A percentile compares a stretch with the other conserved stretches of the same genome.
phyloP scores from a whole-genome alignment of 2,888 invertebrate species.

The Lissonota sp. region DNA sequence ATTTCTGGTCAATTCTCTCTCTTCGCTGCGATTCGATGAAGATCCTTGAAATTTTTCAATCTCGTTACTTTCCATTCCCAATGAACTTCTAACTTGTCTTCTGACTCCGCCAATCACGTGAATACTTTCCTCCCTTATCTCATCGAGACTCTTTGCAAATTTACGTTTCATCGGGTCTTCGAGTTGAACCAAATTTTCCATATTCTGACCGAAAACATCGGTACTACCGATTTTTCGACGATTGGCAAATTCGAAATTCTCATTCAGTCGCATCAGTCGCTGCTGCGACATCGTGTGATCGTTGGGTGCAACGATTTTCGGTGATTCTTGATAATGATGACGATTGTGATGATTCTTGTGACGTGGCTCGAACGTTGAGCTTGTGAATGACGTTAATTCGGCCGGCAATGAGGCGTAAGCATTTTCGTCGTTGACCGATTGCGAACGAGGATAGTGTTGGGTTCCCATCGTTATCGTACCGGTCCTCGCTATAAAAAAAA shows the following conservation, averaged over 20 bases:
- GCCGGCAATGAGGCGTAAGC: conserved; percentile 78
- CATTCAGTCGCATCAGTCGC: conserved; percentile 73
- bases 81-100: conserved; percentile 73
- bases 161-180: conserved; percentile 78
- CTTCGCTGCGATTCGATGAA: conserved; percentile 53
- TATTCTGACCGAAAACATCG: conserved; percentile 81
- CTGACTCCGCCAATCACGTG: conserved; percentile 59
- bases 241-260: conserved; percentile 77
- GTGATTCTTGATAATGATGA: conserved; percentile 43
- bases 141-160: conserved; percentile 78
- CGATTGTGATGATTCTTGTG: conserved; percentile 57
- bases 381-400: conserved; percentile 77
- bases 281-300: conserved; percentile 66
- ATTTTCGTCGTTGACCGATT: conserved; percentile 75
- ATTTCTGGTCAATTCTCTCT: conserved; percentile 62
- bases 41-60: conserved; percentile 53
- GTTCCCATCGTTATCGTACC: conserved; percentile 79
- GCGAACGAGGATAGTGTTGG: conserved; percentile 77
- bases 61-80: conserved; percentile 69
- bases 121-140: conserved; percentile 76
- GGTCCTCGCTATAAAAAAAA: conserved; percentile 71
- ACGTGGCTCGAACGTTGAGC: conserved; percentile 79
- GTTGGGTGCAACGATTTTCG: conserved; percentile 54
- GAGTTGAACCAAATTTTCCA: conserved; percentile 80
- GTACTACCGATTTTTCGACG: conserved; percentile 79